These are phyloP conservation scores for Plecturocebus donacophilus DNA, from an alignment of 2,113 vertebrate genomes.

Conservation along the genomic window DNA sequence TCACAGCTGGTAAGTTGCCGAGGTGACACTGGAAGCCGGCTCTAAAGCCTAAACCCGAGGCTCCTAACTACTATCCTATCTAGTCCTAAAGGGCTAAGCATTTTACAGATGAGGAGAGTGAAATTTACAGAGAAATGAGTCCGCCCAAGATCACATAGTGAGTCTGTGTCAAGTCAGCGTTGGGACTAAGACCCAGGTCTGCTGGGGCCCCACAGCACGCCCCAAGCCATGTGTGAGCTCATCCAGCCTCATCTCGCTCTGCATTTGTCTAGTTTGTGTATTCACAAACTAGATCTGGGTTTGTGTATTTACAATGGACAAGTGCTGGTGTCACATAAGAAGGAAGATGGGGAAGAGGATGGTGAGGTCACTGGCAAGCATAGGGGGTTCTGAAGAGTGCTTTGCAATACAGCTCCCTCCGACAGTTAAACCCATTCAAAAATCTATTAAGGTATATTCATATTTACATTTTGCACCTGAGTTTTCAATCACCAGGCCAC, in stretches of 20 bases:
- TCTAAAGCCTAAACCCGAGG: too few relatives aligned
- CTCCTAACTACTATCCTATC: rapidly evolving
- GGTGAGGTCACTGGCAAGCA: background rate
- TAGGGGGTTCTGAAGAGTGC: background rate
- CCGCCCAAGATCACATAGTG: background rate
- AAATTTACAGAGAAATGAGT: background rate
- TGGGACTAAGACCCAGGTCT: rapidly evolving
- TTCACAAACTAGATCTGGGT: background rate
- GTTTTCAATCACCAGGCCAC: background rate
- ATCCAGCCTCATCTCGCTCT: background rate
- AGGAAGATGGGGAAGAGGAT: background rate
- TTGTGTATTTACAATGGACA: background rate
- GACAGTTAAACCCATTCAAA: background rate
- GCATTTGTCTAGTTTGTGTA: background rate
- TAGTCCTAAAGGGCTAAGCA: background rate
- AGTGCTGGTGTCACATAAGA: background rate
- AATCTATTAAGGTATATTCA: background rate
- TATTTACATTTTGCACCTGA: background rate
- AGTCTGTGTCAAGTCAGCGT: too few relatives aligned
- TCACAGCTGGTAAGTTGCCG: background rate
- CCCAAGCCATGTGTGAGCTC: background rate
- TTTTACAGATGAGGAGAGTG: background rate
- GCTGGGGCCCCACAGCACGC: too few relatives aligned
- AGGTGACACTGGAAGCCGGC: background rate
- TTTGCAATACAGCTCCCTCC: background rate